Evolutionary conservation across 2,113 vertebrate species (phyloP).

Genomic region (Cisticola juncidis): DNA sequence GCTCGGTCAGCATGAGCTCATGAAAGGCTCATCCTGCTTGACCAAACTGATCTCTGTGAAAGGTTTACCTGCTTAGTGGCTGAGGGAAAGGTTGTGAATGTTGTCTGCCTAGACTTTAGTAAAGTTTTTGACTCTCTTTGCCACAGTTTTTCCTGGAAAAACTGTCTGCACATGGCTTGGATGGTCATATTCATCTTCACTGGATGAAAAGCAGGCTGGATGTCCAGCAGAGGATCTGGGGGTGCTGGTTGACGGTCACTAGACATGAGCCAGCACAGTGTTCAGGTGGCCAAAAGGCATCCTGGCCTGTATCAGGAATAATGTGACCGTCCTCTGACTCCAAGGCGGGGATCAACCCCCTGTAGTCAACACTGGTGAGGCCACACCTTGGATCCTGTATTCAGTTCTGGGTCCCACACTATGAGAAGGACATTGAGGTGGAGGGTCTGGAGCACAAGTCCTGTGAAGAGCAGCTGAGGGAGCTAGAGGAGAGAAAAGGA

Average conservation of each 20-base stretch:
- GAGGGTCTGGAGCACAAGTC: background rate
- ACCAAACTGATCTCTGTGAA: background rate
- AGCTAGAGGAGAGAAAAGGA: background rate
- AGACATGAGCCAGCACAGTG: background rate
- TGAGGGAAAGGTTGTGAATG: background rate
- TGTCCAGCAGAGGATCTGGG: background rate
- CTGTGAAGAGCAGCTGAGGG: background rate
- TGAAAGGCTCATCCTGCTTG: background rate
- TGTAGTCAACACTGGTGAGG: rapidly evolving
- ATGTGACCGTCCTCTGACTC: background rate
- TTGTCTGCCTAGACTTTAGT: background rate
- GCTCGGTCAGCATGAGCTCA: background rate
- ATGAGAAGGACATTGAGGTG: background rate
- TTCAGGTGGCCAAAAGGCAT: background rate
- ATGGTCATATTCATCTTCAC: rapidly evolving
- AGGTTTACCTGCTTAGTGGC: background rate
- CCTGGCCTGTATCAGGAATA: background rate
- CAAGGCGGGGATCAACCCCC: background rate
- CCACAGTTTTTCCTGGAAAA: background rate
- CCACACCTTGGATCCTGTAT: no score
- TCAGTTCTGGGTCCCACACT: background rate
- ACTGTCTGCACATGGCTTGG: background rate
- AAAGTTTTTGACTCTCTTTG: background rate
- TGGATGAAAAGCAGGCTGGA: background rate
- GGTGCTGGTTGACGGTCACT: background rate